phyloP scores from a whole-genome alignment of 1,140 invertebrate genomes.

The Drosophila albomicans region DNA sequence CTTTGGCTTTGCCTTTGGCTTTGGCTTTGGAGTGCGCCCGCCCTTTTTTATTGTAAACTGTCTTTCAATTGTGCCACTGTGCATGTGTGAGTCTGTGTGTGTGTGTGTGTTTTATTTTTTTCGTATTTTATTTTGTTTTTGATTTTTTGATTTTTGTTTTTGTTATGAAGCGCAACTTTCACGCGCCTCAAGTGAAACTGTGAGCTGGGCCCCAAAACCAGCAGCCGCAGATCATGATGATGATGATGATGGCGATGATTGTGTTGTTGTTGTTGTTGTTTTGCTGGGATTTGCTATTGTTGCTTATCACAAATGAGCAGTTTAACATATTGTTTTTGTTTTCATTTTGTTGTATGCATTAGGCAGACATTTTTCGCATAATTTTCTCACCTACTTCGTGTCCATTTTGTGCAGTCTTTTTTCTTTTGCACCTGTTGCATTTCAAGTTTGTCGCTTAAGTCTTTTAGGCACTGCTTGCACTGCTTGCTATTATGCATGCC shows the following conservation, averaged over 20 bases:
- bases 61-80: conserved; percentile 25
- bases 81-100: conserved; percentile 3
- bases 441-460: conserved; percentile 55
- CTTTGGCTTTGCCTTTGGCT: conserved; percentile 16
- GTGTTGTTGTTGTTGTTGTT: conserved; percentile 4
- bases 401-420: neutral
- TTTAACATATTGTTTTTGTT: neutral
- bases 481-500: conserved; percentile 50
- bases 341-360: neutral
- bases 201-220: conserved; percentile 55
- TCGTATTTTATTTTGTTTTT: conserved; percentile 17
- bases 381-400: neutral
- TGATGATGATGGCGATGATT: neutral
- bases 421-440: conserved; percentile 21
- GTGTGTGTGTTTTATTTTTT: conserved; percentile 9
- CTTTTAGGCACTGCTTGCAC: conserved; percentile 44
- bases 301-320: conserved; percentile 23
- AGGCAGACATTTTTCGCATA: neutral
- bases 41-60: conserved; percentile 38
- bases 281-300: neutral
- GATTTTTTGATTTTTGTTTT: conserved; percentile 35
- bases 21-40: conserved; percentile 6
- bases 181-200: conserved; percentile 79
- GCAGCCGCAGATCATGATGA: conserved; percentile 20
- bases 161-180: conserved; percentile 74